Evolutionary conservation across 2,888 invertebrate genomes (phyloP).

Genomic region (Panzeria rudis): DNA sequence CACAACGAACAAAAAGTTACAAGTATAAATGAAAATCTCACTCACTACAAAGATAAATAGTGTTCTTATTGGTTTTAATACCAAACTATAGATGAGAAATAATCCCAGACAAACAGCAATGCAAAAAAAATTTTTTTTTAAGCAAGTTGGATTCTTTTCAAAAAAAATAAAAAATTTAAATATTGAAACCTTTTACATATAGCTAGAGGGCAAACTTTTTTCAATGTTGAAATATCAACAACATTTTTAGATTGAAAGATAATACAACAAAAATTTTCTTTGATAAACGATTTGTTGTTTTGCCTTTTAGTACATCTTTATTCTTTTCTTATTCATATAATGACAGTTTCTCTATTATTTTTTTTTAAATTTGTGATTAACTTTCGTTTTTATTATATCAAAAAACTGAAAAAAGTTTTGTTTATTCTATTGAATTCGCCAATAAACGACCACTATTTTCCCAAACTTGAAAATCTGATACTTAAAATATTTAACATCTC

Average conservation of each 20-base stretch:
- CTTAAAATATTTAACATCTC: no score
- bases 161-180: background rate
- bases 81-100: background rate
- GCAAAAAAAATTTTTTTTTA: background rate
- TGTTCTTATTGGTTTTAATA: constrained; percentile 1
- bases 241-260: no score
- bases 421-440: no score
- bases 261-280: background rate
- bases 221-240: background rate
- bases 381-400: no score
- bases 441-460: no score
- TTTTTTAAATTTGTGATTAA: no score
- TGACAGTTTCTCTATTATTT: no score
- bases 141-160: background rate
- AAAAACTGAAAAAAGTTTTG: no score
- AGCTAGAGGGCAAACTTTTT: background rate
- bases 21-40: background rate
- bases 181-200: background rate
- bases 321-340: no score
- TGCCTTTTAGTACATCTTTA: background rate
- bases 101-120: background rate
- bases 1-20: background rate
- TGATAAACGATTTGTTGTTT: background rate
- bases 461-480: no score
- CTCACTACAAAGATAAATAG: background rate